phyloP scores from a whole-genome alignment of 2,888 invertebrate species.

The Oligia latruncula region DNA sequence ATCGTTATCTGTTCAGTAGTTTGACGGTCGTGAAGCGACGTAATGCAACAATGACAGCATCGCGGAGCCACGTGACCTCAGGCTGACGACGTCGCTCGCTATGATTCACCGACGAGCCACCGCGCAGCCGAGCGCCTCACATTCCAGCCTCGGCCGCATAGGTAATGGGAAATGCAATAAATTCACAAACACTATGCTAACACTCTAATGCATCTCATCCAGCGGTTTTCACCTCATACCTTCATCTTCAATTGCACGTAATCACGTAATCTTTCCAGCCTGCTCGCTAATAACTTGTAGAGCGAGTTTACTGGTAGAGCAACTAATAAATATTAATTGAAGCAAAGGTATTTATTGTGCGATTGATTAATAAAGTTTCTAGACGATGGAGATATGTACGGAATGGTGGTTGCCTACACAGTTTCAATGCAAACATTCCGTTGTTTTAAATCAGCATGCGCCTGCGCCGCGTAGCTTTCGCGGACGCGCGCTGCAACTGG shows the following conservation, averaged over 20 bases:
- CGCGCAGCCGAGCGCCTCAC: constrained; percentile 73
- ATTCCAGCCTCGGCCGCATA: constrained; percentile 83
- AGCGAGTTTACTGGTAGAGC: constrained; percentile 41
- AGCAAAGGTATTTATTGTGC: constrained; percentile 55
- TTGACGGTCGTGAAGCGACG: constrained; percentile 58
- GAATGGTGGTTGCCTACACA: constrained; percentile 59
- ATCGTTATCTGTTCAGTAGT: constrained; percentile 55
- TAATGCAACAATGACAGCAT: constrained; percentile 82
- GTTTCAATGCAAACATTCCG: constrained; percentile 76
- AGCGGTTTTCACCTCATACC: constrained; percentile 68
- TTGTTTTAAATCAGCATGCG: constrained; percentile 78
- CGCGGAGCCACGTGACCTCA: constrained; percentile 81
- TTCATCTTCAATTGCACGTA: constrained; percentile 42
- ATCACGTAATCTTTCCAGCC: constrained; percentile 43
- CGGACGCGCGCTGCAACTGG: constrained; percentile 73
- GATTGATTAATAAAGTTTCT: constrained; percentile 59
- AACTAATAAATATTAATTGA: constrained; percentile 55
- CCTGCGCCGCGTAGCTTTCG: constrained; percentile 78
- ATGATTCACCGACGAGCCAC: constrained; percentile 81
- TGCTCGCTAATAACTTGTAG: constrained; percentile 47
- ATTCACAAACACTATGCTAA: constrained; percentile 77
- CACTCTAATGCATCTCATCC: constrained; percentile 69
- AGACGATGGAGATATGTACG: constrained; percentile 49
- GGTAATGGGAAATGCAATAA: constrained; percentile 87
- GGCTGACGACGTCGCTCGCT: constrained; percentile 67